Evolutionary conservation across 1,140 invertebrate genomes (phyloP).

Genomic region (Eueides isabella): DNA sequence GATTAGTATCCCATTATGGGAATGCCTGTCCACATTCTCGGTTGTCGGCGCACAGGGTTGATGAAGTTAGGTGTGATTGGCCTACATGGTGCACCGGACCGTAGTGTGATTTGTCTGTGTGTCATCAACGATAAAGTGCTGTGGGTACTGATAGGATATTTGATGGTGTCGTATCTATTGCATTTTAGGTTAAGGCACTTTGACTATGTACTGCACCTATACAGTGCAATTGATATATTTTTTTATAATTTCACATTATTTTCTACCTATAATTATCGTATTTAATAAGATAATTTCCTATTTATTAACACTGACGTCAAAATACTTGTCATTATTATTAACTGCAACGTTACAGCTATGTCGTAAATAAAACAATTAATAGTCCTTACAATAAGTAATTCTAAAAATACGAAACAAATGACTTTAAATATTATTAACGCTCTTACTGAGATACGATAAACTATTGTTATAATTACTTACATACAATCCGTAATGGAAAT

Average conservation of each 20-base stretch:
- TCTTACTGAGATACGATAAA: constrained; percentile 1
- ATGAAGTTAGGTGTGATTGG: constrained; percentile 29
- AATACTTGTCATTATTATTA: not conserved
- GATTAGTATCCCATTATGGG: constrained; percentile 36
- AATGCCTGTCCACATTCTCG: constrained; percentile 23
- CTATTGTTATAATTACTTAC: constrained; percentile 9
- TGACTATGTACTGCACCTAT: too few species aligned
- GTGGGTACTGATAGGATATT: not conserved
- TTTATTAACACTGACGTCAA: not conserved
- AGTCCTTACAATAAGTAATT: not conserved
- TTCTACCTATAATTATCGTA: too few species aligned
- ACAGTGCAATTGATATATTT: too few species aligned
- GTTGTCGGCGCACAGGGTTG: constrained; percentile 15
- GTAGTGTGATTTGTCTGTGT: not conserved
- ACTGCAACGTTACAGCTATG: not conserved
- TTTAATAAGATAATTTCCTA: too few species aligned
- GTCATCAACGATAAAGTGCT: not conserved
- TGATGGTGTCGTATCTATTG: not conserved
- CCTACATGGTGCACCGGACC: constrained; percentile 4
- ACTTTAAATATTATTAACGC: not conserved
- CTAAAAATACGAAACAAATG: not conserved
- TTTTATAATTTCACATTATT: too few species aligned
- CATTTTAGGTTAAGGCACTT: not conserved
- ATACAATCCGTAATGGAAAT: constrained; percentile 9
- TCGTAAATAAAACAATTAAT: constrained; percentile 6